Evolutionary conservation across 2,888 invertebrate species (phyloP).

Genomic region (Arrhopalites spinosus): DNA sequence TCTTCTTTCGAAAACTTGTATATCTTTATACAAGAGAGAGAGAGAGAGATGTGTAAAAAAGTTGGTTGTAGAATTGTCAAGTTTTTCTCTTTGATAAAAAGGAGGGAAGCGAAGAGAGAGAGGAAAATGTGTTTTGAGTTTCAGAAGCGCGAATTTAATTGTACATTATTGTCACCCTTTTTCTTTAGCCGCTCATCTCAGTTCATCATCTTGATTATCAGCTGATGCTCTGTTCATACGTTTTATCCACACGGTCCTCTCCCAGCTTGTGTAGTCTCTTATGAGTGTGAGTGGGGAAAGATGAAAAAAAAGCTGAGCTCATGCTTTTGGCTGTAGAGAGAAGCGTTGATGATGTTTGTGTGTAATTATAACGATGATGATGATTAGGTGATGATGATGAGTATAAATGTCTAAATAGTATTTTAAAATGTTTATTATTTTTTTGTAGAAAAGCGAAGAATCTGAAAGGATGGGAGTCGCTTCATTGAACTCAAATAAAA

Average conservation of each 20-base stretch:
- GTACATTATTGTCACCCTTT: conserved; percentile 12
- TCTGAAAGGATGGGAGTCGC: conserved; percentile 54
- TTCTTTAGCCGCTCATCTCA: neutral
- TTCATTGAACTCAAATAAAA: conserved; percentile 52
- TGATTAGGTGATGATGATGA: neutral
- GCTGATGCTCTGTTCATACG: neutral
- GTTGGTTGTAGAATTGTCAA: neutral
- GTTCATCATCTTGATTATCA: neutral
- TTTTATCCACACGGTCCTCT: too few relatives aligned
- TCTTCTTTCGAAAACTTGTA: neutral
- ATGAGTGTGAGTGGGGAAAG: neutral
- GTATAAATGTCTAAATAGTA: neutral
- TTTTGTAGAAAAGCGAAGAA: conserved; percentile 43
- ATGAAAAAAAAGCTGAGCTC: too few relatives aligned
- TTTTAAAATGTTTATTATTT: conserved; percentile 26
- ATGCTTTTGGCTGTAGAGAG: too few relatives aligned
- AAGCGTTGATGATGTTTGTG: too few relatives aligned
- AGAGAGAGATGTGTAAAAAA: too few relatives aligned
- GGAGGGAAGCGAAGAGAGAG: neutral
- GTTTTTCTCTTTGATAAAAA: neutral
- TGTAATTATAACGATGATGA: neutral
- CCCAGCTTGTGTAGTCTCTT: neutral
- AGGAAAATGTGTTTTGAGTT: neutral
- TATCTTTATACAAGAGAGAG: neutral
- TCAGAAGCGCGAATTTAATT: conserved; percentile 32